These are phyloP conservation scores for Alosa alosa DNA, from an alignment of 2,113 vertebrate species.

Conservation along the genomic window DNA sequence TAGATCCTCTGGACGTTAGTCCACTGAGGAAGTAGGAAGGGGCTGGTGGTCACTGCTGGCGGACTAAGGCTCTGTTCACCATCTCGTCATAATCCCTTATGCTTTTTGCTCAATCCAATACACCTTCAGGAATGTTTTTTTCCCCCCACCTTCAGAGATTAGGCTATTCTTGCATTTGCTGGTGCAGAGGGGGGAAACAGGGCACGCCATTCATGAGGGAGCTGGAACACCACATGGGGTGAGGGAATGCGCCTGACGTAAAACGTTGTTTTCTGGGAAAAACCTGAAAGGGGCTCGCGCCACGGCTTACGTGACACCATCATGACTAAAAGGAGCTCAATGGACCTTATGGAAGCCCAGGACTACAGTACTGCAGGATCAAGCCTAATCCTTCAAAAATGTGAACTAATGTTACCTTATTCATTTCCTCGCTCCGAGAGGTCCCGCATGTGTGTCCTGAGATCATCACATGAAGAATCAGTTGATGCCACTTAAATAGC, in stretches of 20 bases:
- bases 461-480: background rate
- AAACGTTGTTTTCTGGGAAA: background rate
- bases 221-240: background rate
- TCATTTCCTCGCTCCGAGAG: background rate
- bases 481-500: background rate
- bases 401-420: background rate
- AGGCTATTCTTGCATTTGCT: background rate
- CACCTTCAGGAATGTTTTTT: background rate
- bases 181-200: background rate
- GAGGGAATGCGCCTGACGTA: background rate
- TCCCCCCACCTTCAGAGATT: background rate
- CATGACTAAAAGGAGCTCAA: background rate
- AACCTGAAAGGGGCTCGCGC: background rate
- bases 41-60: background rate
- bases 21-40: background rate
- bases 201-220: background rate
- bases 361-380: background rate
- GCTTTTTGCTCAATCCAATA: background rate
- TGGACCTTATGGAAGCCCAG: background rate
- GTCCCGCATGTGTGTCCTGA: background rate
- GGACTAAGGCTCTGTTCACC: background rate
- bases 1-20: background rate
- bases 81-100: background rate
- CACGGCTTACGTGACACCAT: background rate
- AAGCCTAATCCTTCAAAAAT: background rate